Conservation (phyloP, 2,113 vertebrate genomes). For the Amia ocellicauda region DNA sequence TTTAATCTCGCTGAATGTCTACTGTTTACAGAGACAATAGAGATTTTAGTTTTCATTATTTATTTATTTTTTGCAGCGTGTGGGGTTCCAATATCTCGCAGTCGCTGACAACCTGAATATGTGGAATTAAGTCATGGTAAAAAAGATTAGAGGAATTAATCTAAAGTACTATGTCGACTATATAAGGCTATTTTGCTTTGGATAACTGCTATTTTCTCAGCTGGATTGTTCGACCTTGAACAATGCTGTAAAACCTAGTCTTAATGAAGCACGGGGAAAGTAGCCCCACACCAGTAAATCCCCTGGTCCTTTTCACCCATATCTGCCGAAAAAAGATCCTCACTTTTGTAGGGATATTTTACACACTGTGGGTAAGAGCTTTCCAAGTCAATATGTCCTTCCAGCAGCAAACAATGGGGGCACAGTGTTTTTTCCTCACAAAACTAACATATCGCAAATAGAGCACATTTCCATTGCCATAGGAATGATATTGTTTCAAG, state of each 20-base stretch:
- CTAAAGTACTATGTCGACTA: constrained; percentile 1
- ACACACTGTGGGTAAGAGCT: not conserved
- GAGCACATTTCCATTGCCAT: not conserved
- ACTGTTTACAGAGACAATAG: not conserved
- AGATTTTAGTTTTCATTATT: not conserved
- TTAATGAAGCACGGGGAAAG: constrained; percentile 22
- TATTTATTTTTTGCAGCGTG: no score
- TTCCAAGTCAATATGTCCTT: not conserved
- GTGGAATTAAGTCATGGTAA: not conserved
- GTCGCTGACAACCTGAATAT: constrained; percentile 10
- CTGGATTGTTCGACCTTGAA: constrained; percentile 52
- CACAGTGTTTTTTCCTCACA: not conserved
- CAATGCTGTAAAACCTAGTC: constrained; percentile 38
- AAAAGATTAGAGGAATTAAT: constrained; percentile 12
- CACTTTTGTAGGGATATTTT: constrained; percentile 24
- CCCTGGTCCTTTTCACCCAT: constrained; percentile 41
- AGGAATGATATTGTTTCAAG: not conserved
- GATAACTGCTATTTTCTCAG: constrained; percentile 27
- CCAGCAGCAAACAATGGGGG: not conserved
- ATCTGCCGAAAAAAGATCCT: constrained; percentile 38
- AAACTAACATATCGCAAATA: no score
- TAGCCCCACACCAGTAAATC: constrained; percentile 31
- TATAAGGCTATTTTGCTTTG: constrained; percentile 27
- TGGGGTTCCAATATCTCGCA: not conserved
- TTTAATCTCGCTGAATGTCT: not conserved